These are phyloP conservation scores for Brachionus paranguensis DNA, from an alignment of 1,140 invertebrate species.

Conservation along the genomic window DNA sequence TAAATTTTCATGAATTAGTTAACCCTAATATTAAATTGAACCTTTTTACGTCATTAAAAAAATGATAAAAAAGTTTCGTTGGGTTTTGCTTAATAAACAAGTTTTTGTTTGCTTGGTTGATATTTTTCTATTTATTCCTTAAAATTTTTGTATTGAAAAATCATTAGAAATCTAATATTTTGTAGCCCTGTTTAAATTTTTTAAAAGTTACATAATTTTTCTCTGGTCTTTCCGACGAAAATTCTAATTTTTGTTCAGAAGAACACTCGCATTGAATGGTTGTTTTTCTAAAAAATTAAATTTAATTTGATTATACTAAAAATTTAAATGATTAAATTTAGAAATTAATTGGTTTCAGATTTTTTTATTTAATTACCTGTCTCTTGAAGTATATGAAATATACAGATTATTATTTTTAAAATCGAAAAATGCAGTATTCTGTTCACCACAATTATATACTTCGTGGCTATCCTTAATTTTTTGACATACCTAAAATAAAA, in stretches of 20 bases:
- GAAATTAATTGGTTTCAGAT: too few species aligned
- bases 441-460: slow-evolving; percentile 11
- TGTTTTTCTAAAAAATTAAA: background rate
- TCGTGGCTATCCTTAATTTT: background rate
- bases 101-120: too few species aligned
- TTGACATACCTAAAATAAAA: background rate
- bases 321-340: too few species aligned
- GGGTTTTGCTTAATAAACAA: too few species aligned
- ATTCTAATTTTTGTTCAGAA: background rate
- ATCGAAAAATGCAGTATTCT: background rate
- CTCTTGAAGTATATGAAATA: background rate
- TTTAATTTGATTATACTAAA: too few species aligned
- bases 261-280: background rate
- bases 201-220: slow-evolving; percentile 14
- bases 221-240: background rate
- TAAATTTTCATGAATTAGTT: too few species aligned
- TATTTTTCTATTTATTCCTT: too few species aligned
- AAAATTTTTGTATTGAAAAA: too few species aligned
- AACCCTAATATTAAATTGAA: too few species aligned
- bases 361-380: background rate
- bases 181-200: background rate
- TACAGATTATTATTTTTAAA: background rate
- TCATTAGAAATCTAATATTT: too few species aligned
- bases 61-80: too few species aligned
- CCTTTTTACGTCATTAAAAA: too few species aligned